Base-by-base conservation (phyloP, 2,113 vertebrate genomes). In the Zosterops pallidus region DNA sequence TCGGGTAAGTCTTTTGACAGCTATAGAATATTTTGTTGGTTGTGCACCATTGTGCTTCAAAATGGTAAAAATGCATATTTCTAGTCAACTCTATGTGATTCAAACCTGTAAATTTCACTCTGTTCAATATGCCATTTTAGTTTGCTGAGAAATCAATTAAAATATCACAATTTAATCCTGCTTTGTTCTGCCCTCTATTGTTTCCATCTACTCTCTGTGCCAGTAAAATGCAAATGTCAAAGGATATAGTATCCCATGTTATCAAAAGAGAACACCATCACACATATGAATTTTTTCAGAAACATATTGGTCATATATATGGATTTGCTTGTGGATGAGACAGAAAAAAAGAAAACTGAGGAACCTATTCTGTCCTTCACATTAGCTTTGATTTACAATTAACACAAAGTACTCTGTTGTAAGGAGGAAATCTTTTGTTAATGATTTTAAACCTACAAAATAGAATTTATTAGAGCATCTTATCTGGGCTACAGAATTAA, bases 371-470 rank as follows among this genome's bases (percentile, higher is more conserved):
- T 41, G 22, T 85, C 67, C 53, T 89, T 82, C n/a, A 64, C 33
- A 26, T 52, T 26, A 60, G 7, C 35, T 87, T 87, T 93, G 39
- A 64, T 94, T 86, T 83, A 25, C 60, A 42, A 24, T 33, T 64
- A 83, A 37, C 25, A 44, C n/a, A 63, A 9, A 42, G 31, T 65
- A 24, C 11, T 70, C 69, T 71, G 5, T 29, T 53, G 23, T 46
- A 62, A 46, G 46, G 60, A 86, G 31, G 44, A 75, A 76, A 79
- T 83, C 0, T 68, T 93, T 60, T 47, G 19, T 42, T 70, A 67
- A 89, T 70, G 12, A 26, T 74, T 92, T 78, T 70, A 84, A 89
- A 63, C 63, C 39, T 69, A 46, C 56, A 14, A 91, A 67, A 84
- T 35, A 67, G 21, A 88, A 81, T 86, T 89, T 74, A 59, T 35